Percentiles rank a stretch among this genome's conserved stretches.
These are phyloP conservation scores for Melinaea marsaeus DNA, from an alignment of 2,888 invertebrate genomes.

Conservation along the genomic window DNA sequence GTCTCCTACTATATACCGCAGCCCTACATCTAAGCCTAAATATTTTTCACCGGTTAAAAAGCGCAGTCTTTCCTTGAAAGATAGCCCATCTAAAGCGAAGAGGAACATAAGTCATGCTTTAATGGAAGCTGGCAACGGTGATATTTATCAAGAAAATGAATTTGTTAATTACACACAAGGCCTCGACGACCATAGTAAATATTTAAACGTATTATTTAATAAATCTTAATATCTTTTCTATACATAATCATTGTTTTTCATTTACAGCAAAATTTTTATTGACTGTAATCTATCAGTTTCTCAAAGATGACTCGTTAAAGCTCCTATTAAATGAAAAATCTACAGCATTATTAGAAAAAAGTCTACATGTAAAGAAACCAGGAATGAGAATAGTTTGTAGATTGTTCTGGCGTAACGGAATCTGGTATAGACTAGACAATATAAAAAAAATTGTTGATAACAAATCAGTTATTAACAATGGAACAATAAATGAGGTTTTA, in stretches of 20 bases:
- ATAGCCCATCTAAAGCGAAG: constrained; percentile 41
- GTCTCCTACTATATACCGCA: constrained; percentile 25
- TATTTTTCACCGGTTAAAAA: constrained; percentile 62
- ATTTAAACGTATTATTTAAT: background rate
- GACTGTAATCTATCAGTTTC: constrained; percentile 49
- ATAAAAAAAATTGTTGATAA: constrained; percentile 41
- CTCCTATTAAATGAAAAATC: constrained; percentile 43
- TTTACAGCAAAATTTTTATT: constrained; percentile 55
- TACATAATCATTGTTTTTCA: constrained; percentile 8
- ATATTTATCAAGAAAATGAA: constrained; percentile 23
- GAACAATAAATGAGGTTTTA: constrained; percentile 39
- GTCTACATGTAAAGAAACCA: constrained; percentile 42
- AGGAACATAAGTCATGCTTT: constrained; percentile 44
- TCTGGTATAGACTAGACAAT: constrained; percentile 53
- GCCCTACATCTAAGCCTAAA: constrained; percentile 40
- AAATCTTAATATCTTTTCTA: constrained; percentile 2
- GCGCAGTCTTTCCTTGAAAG: constrained; percentile 39
- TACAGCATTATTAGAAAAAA: constrained; percentile 42
- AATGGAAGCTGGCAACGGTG: constrained; percentile 14
- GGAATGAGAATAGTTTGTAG: constrained; percentile 57
- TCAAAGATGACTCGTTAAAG: constrained; percentile 44
- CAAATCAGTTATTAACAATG: constrained; percentile 35
- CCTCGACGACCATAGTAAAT: constrained; percentile 66
- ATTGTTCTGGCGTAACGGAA: constrained; percentile 58
- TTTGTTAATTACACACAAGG: constrained; percentile 39